Conservation (phyloP, 2,797 vertebrate genomes). For the Ammospiza maritima region DNA sequence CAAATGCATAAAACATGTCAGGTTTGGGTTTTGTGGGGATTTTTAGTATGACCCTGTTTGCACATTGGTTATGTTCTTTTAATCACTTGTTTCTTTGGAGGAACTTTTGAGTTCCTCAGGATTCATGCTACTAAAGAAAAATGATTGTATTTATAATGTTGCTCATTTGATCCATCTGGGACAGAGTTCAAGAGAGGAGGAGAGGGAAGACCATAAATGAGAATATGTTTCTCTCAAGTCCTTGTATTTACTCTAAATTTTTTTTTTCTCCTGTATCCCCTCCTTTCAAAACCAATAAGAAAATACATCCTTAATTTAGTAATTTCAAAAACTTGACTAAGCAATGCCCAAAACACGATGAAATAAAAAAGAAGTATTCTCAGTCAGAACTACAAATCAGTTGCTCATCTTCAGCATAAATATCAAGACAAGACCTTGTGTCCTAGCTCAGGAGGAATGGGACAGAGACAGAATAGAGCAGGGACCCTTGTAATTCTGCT, state of each 20-base stretch:
- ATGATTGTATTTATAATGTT: background rate
- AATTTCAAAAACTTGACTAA: background rate
- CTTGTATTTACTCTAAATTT: background rate
- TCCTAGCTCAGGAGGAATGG: background rate
- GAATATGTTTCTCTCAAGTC: background rate
- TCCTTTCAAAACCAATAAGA: background rate
- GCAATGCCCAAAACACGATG: accelerated
- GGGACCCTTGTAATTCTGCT: background rate
- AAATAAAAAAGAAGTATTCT: background rate
- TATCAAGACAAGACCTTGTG: background rate
- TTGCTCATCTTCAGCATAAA: background rate
- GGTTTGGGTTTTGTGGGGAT: background rate
- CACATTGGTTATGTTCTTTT: background rate
- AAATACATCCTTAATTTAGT: background rate
- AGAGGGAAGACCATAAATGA: background rate
- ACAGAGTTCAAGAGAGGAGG: background rate
- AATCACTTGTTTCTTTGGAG: background rate
- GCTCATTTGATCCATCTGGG: background rate
- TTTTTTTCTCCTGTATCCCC: background rate
- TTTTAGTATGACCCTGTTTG: background rate
- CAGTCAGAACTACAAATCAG: background rate
- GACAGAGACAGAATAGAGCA: background rate
- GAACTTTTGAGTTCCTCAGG: background rate
- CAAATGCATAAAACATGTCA: background rate
- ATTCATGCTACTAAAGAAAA: background rate